These are phyloP conservation scores for Andrena bucephala DNA, from an alignment of 2,888 invertebrate genomes.

Conservation along the genomic window DNA sequence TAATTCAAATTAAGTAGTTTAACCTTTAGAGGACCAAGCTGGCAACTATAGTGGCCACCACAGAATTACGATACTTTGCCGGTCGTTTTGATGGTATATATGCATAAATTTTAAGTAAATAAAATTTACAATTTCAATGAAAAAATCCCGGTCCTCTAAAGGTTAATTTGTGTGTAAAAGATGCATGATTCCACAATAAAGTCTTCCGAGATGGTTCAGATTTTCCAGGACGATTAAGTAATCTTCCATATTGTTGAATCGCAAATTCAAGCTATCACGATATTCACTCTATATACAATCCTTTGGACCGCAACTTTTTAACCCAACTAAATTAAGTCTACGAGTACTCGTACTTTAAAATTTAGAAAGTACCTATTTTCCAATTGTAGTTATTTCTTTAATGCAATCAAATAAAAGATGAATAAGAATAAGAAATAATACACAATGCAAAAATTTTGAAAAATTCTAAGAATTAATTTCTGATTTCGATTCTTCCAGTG, in stretches of 20 bases:
- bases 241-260: neutral
- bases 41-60: too few relatives aligned
- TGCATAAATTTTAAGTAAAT: too few relatives aligned
- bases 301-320: neutral
- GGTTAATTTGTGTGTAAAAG: neutral
- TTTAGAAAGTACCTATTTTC: neutral
- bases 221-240: slow-evolving; percentile 11
- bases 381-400: neutral
- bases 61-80: too few relatives aligned
- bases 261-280: neutral
- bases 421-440: too few relatives aligned
- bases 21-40: too few relatives aligned
- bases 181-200: neutral
- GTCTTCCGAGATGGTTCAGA: slow-evolving; percentile 22
- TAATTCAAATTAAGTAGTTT: neutral
- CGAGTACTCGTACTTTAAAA: neutral
- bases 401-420: too few relatives aligned
- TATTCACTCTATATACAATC: neutral
- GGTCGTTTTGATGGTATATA: too few relatives aligned
- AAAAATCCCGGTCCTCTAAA: too few relatives aligned
- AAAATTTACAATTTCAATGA: neutral
- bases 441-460: too few relatives aligned
- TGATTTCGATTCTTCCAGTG: slow-evolving; percentile 12
- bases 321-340: neutral
- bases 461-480: neutral